These are phyloP conservation scores for Tympanuchus pallidicinctus DNA, from an alignment of 2,113 vertebrate genomes.

Conservation along the genomic window DNA sequence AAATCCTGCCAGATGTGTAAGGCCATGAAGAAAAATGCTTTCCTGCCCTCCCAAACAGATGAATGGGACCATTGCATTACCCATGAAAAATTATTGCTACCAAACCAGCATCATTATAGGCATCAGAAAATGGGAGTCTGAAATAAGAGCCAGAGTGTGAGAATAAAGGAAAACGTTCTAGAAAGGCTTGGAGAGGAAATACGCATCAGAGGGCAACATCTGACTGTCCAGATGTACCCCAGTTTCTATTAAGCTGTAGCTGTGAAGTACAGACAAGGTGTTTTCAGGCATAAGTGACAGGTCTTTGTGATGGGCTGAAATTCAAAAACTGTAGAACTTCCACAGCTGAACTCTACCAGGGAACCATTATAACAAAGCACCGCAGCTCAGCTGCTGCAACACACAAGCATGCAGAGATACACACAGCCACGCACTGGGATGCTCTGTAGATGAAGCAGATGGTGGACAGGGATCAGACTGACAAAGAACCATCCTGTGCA, in stretches of 20 bases:
- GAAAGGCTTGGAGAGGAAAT: background rate
- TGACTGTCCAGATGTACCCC: background rate
- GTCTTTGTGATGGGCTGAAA: background rate
- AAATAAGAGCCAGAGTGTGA: background rate
- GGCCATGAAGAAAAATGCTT: background rate
- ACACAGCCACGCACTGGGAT: background rate
- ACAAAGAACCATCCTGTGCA: fast-evolving
- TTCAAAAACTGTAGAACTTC: background rate
- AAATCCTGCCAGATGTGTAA: constrained; percentile 68
- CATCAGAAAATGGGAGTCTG: background rate
- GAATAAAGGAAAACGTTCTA: background rate
- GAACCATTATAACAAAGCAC: background rate
- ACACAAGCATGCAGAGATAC: background rate
- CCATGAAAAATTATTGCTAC: background rate
- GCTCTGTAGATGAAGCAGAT: background rate
- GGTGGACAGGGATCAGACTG: background rate
- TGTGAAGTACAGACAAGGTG: background rate
- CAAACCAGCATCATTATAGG: fast-evolving
- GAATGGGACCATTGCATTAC: background rate
- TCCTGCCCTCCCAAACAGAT: background rate
- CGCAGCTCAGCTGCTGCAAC: background rate
- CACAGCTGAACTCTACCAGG: background rate
- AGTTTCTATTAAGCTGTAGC: background rate
- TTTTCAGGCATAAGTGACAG: background rate
- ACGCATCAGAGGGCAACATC: background rate